These are phyloP conservation scores for Chinchilla lanigera DNA, from an alignment of 2,113 vertebrate genomes.

Conservation along the genomic window DNA sequence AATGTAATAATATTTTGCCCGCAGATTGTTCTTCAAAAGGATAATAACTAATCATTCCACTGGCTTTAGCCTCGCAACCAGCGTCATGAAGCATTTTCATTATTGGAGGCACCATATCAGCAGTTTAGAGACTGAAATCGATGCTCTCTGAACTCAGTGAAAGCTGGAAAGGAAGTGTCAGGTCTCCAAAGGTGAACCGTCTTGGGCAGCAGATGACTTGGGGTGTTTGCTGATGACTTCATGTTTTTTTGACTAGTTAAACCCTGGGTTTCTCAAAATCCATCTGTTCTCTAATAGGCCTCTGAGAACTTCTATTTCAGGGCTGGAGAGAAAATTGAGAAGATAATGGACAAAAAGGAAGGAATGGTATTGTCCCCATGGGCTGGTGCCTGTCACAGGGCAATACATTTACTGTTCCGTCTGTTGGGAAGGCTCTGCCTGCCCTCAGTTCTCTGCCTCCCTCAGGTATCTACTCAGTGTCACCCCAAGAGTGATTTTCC, in stretches of 20 bases:
- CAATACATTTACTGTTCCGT: background rate
- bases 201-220: background rate
- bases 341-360: background rate
- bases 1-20: constrained; percentile 59
- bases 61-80: background rate
- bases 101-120: background rate
- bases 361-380: background rate
- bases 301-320: background rate
- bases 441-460: background rate
- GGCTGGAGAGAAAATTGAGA: background rate
- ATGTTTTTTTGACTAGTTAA: background rate
- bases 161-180: background rate
- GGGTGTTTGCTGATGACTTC: background rate
- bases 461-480: background rate
- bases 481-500: background rate
- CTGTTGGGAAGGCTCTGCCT: background rate
- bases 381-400: background rate
- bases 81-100: background rate
- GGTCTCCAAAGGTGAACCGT: background rate
- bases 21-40: constrained; percentile 4
- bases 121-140: background rate
- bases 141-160: background rate
- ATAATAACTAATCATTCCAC: constrained; percentile 27
- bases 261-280: background rate
- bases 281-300: background rate